These are phyloP conservation scores for Drosophila nasuta DNA, from an alignment of 1,140 invertebrate genomes.

Conservation along the genomic window DNA sequence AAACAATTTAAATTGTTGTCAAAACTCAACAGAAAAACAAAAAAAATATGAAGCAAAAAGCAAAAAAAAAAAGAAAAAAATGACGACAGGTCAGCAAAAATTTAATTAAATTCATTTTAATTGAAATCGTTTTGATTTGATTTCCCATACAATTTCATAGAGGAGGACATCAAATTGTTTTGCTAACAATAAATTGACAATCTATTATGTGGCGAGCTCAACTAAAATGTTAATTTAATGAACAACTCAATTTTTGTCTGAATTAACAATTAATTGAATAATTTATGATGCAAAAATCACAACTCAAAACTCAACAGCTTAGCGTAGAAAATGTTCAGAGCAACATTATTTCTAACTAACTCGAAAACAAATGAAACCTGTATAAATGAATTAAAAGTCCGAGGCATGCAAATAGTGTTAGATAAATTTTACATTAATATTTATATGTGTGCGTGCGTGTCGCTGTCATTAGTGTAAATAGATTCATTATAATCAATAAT, in stretches of 20 bases:
- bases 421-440: constrained; percentile 13
- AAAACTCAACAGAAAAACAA: constrained; percentile 23
- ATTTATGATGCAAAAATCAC: constrained; percentile 19
- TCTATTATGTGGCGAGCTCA: constrained; percentile 17
- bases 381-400: constrained; percentile 18
- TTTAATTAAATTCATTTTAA: constrained; percentile 80
- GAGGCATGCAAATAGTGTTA: constrained; percentile 14
- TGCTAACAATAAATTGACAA: constrained; percentile 26
- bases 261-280: constrained; percentile 24
- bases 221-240: constrained; percentile 29
- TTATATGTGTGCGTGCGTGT: constrained; percentile 7
- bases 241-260: constrained; percentile 6
- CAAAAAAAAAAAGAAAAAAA: constrained; percentile 4
- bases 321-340: constrained; percentile 33
- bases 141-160: constrained; percentile 27
- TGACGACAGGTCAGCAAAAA: constrained; percentile 43
- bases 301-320: constrained; percentile 17
- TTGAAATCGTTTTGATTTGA: constrained; percentile 74
- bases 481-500: constrained; percentile 26
- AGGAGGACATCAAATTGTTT: constrained; percentile 23
- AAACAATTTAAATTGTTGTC: constrained; percentile 65
- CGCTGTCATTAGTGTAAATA: constrained; percentile 16
- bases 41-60: constrained; percentile 11
- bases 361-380: constrained; percentile 1
- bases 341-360: background rate